Evolutionary conservation across 1,140 invertebrate genomes (phyloP).

Genomic region (Globodera rostochiensis): DNA sequence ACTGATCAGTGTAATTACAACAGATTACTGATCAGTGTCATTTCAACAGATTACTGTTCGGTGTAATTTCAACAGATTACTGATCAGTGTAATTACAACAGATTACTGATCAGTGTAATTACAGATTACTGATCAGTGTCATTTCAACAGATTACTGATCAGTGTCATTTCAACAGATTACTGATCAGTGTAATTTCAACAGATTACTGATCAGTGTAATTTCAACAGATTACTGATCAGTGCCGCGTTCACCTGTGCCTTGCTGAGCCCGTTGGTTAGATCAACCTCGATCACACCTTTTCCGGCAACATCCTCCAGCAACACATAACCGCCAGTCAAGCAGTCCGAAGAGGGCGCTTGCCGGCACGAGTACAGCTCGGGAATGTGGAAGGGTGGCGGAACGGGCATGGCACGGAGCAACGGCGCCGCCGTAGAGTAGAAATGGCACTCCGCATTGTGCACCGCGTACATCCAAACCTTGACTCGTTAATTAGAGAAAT

Average conservation of each 20-base stretch:
- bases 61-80: too few species aligned
- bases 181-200: too few species aligned
- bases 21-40: not conserved
- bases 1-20: not conserved
- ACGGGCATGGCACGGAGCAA: conserved; percentile 15
- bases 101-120: too few species aligned
- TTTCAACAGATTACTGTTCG: too few species aligned
- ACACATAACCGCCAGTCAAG: not conserved
- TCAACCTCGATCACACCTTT: not conserved
- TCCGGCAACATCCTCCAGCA: not conserved
- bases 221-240: too few species aligned
- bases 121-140: not conserved
- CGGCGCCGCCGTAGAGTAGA: conserved; percentile 5
- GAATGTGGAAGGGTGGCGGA: conserved; percentile 15
- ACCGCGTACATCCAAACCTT: conserved; percentile 22
- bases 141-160: not conserved
- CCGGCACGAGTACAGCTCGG: conserved; percentile 15
- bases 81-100: too few species aligned
- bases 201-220: too few species aligned
- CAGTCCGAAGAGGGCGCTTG: not conserved
- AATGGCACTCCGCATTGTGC: conserved; percentile 27
- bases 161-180: not conserved
- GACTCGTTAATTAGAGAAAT: conserved; percentile 1
- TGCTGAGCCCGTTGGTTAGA: conserved; percentile 22
- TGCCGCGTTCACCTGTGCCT: conserved; percentile 10